Conservation (phyloP, 2,888 invertebrate genomes). For the Himalopsyche tibetana region DNA sequence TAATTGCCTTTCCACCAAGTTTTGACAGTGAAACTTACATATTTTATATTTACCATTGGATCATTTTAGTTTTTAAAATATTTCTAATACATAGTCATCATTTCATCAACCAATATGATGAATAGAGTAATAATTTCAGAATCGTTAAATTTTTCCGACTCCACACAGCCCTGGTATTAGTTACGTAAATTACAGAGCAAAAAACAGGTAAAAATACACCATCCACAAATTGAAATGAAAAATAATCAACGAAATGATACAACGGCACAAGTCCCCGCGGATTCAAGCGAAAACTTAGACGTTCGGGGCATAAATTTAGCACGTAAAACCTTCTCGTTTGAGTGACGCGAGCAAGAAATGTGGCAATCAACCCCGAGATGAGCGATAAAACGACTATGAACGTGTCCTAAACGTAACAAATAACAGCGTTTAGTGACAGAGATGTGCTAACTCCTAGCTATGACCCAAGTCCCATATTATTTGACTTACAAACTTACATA, state of each 20-base stretch:
- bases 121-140: too few species aligned
- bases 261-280: not conserved
- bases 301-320: not conserved
- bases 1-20: too few species aligned
- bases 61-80: too few species aligned
- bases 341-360: conserved; percentile 17
- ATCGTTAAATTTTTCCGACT: too few species aligned
- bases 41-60: too few species aligned
- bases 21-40: too few species aligned
- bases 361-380: conserved; percentile 14
- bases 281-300: not conserved
- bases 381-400: conserved; percentile 28
- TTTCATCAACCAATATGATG: too few species aligned
- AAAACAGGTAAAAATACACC: too few species aligned
- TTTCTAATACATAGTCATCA: too few species aligned
- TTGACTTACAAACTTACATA: conserved; percentile 11
- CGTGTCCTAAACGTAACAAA: conserved; percentile 36
- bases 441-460: not conserved
- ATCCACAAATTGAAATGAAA: too few species aligned
- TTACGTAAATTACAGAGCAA: too few species aligned
- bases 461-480: not conserved
- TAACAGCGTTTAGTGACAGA: conserved; percentile 46
- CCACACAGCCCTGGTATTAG: too few species aligned
- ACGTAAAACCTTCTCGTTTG: conserved; percentile 3
- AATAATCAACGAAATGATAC: not conserved